A percentile compares a stretch with the other conserved stretches of the same genome.
Conservation (phyloP, 2,113 vertebrate species). For the Gnathonemus longibarbis region DNA sequence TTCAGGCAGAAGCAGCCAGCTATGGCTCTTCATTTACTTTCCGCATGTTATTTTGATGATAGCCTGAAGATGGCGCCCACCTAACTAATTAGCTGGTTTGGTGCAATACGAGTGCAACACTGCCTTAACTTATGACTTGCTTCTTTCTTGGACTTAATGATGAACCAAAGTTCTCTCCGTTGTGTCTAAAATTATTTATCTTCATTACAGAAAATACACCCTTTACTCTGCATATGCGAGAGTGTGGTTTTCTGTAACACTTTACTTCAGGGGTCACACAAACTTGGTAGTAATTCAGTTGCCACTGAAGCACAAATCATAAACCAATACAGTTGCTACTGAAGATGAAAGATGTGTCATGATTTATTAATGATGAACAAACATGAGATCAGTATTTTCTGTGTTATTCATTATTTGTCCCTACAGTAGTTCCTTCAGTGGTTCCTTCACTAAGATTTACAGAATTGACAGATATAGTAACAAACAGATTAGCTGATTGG, state of each 20-base stretch:
- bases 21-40: neutral
- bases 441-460: too few relatives aligned
- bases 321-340: neutral
- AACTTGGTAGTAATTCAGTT: neutral
- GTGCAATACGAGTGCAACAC: neutral
- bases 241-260: neutral
- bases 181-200: neutral
- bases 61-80: neutral
- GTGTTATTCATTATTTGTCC: neutral
- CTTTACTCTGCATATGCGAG: neutral
- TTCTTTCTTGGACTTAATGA: neutral
- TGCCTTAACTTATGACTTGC: neutral
- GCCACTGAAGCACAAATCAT: neutral
- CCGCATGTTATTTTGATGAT: neutral
- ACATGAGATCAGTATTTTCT: neutral
- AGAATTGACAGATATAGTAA: too few relatives aligned
- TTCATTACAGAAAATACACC: neutral
- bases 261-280: neutral
- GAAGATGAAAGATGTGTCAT: neutral
- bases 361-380: neutral
- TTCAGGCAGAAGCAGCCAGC: neutral
- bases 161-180: neutral
- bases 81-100: neutral
- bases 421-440: neutral
- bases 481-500: too few relatives aligned